Percentiles rank a stretch among this genome's conserved stretches.
Conservation (phyloP, 2,797 vertebrate genomes). For the Alfaro cultratus region DNA sequence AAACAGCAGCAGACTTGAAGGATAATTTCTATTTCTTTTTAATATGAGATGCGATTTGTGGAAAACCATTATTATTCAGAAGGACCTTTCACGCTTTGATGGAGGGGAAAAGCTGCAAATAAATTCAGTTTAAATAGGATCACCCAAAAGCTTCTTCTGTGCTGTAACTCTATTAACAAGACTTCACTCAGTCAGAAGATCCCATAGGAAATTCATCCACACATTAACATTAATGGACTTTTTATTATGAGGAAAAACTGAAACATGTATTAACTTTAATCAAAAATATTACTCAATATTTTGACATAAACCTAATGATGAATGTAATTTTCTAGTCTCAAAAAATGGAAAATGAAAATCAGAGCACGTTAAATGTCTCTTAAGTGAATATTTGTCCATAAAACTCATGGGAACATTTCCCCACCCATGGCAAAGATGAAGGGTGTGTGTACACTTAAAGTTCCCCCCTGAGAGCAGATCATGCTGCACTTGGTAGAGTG, state of each 20-base stretch:
- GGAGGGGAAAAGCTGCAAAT: background rate
- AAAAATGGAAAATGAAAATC: slow-evolving; percentile 7
- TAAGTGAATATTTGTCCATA: slow-evolving; percentile 4
- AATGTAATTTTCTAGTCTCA: background rate
- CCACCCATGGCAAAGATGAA: slow-evolving; percentile 15
- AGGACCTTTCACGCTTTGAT: background rate
- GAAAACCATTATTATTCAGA: background rate
- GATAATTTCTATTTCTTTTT: background rate
- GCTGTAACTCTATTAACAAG: slow-evolving; percentile 15
- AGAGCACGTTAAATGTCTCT: slow-evolving; percentile 3
- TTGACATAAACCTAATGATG: background rate
- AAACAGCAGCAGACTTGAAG: background rate
- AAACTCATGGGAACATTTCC: slow-evolving; percentile 3
- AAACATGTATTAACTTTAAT: slow-evolving; percentile 1
- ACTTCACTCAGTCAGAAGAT: slow-evolving; percentile 4
- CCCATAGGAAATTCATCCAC: slow-evolving; percentile 6
- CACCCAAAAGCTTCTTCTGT: background rate
- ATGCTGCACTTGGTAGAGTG: slow-evolving; percentile 33
- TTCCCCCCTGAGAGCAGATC: slow-evolving; percentile 22
- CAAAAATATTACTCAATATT: slow-evolving; percentile 4
- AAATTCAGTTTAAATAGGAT: slow-evolving; percentile 5
- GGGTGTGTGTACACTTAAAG: slow-evolving; percentile 44
- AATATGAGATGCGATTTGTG: background rate
- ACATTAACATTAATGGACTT: slow-evolving; percentile 18
- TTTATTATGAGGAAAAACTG: slow-evolving; percentile 16